Evolutionary conservation across 2,797 vertebrate genomes (phyloP).

Genomic region (Pitangus sulphuratus): DNA sequence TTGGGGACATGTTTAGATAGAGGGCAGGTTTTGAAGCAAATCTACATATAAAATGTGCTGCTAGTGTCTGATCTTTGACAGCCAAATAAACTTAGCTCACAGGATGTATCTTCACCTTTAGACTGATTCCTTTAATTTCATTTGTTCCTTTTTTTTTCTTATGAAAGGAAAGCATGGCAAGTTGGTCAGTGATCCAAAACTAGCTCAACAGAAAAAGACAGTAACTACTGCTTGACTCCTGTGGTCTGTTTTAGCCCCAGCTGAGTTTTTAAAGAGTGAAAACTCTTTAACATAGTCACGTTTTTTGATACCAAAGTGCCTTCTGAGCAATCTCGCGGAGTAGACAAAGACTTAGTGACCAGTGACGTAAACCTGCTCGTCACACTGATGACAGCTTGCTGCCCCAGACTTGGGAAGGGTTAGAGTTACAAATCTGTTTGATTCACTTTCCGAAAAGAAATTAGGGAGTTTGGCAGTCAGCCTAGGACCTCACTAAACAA

Average conservation of each 20-base stretch:
- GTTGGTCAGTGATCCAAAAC: not conserved
- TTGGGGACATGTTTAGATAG: not conserved
- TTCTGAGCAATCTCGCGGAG: not conserved
- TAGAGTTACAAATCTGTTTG: not conserved
- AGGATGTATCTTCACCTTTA: not conserved
- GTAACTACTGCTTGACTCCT: not conserved
- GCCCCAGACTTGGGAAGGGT: not conserved
- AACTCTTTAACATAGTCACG: not conserved
- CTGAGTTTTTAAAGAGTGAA: not conserved
- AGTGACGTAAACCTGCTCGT: not conserved
- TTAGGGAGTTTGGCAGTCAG: not conserved
- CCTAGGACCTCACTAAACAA: not conserved
- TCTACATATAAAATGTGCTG: not conserved
- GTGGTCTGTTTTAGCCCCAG: not conserved
- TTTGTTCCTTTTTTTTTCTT: not conserved
- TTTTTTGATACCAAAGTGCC: not conserved
- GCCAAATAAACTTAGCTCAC: not conserved
- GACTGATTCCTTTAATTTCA: not conserved
- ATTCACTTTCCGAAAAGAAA: not conserved
- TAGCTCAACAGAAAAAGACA: not conserved
- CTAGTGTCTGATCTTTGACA: not conserved
- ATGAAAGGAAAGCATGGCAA: not conserved
- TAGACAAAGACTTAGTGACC: not conserved
- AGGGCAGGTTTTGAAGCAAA: conserved; percentile 41
- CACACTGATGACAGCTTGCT: not conserved